phyloP scores from a whole-genome alignment of 2,113 vertebrate species.

The Podilymbus podiceps region DNA sequence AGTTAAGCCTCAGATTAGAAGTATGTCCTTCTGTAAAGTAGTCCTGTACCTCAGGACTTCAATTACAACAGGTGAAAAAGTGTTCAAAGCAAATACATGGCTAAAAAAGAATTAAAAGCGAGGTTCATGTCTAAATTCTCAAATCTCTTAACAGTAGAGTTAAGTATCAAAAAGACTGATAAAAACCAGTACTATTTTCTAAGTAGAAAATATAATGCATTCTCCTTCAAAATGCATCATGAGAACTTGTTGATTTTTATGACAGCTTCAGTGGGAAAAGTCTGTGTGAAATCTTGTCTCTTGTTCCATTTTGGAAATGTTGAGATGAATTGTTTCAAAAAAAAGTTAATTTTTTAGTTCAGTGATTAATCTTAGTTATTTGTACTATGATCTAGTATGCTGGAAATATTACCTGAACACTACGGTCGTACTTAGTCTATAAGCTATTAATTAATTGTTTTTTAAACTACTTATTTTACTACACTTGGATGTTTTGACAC shows the following conservation, averaged over 20 bases:
- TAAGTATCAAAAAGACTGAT: neutral
- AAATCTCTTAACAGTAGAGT: neutral
- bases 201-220: neutral
- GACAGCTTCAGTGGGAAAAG: slow-evolving; percentile 24
- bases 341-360: slow-evolving; percentile 51
- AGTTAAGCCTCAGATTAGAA: neutral
- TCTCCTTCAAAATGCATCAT: neutral
- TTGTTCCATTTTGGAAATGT: slow-evolving; percentile 35
- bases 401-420: neutral
- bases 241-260: slow-evolving; percentile 10
- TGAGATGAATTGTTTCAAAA: slow-evolving; percentile 35
- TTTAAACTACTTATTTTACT: neutral
- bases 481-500: neutral
- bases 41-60: neutral
- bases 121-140: neutral
- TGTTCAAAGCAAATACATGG: neutral
- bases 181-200: neutral
- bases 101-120: neutral
- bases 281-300: neutral
- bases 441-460: neutral
- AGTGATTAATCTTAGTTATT: slow-evolving; percentile 12
- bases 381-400: neutral
- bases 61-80: neutral
- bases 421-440: neutral
- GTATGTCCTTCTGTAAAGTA: no score